phyloP scores from a whole-genome alignment of 2,113 vertebrate species.

The Atractosteus spatula region DNA sequence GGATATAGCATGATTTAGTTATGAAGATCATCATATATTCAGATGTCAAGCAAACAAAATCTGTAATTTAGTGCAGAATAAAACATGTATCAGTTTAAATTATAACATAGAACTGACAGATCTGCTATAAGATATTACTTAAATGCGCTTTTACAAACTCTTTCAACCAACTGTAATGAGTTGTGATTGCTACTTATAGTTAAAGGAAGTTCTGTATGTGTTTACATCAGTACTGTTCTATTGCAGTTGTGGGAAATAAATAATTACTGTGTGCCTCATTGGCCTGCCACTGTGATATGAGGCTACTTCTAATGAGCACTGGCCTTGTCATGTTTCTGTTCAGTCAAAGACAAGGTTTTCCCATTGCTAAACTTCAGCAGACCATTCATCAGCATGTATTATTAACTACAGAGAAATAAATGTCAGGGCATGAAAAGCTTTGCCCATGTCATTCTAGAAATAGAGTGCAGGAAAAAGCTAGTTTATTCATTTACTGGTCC shows the following conservation, averaged over 20 bases:
- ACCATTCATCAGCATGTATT: slow-evolving; percentile 5
- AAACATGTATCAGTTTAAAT: too few species aligned
- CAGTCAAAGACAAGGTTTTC: neutral
- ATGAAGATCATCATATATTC: too few species aligned
- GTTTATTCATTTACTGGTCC: neutral
- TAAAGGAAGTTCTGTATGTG: neutral
- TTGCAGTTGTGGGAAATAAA: neutral
- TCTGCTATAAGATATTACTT: neutral
- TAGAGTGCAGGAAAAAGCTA: neutral
- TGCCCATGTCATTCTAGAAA: neutral
- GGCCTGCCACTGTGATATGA: slow-evolving; percentile 1
- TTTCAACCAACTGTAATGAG: neutral
- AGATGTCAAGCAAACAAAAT: too few species aligned
- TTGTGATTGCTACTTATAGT: neutral
- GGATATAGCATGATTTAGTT: too few species aligned
- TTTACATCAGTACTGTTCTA: neutral
- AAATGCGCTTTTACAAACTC: neutral
- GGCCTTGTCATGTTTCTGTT: slow-evolving; percentile 1
- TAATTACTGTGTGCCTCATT: slow-evolving; percentile 1
- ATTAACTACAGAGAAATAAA: neutral
- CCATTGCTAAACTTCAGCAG: neutral
- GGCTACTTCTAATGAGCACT: neutral
- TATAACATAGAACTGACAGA: too few species aligned
- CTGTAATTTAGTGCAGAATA: too few species aligned
- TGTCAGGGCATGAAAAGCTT: neutral